A percentile compares a stretch with the other conserved stretches of the same genome.
These are phyloP conservation scores for Drosophila hamatofila DNA, from an alignment of 2,888 invertebrate genomes.

Conservation along the genomic window DNA sequence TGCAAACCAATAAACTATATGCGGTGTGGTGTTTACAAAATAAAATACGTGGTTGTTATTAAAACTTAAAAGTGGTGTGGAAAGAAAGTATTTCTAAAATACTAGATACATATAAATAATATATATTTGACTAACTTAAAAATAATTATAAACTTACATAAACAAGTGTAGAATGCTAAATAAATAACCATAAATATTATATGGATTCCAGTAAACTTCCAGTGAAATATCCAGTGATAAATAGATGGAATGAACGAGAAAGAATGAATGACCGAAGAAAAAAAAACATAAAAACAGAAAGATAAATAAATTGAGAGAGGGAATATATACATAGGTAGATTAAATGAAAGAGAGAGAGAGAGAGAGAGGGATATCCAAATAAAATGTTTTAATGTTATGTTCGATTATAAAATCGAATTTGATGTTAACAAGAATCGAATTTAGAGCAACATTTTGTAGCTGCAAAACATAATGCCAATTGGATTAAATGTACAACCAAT, in stretches of 20 bases:
- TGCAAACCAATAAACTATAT: neutral
- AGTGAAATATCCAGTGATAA: neutral
- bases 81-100: too few relatives aligned
- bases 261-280: neutral
- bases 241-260: neutral
- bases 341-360: too few relatives aligned
- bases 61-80: neutral
- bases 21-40: neutral
- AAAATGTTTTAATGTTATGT: neutral
- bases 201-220: neutral
- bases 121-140: too few relatives aligned
- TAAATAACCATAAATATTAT: neutral
- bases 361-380: neutral
- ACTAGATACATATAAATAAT: too few relatives aligned
- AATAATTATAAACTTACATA: too few relatives aligned
- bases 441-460: slow-evolving; percentile 1
- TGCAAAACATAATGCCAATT: slow-evolving; percentile 5
- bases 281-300: neutral
- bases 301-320: neutral
- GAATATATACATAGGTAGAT: neutral
- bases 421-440: slow-evolving; percentile 2
- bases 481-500: slow-evolving; percentile 16
- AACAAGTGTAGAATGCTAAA: too few relatives aligned
- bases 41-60: neutral
- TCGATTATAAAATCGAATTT: neutral